Evolutionary conservation across 1,140 invertebrate species (phyloP).

Genomic region (Brachionus rubens): DNA sequence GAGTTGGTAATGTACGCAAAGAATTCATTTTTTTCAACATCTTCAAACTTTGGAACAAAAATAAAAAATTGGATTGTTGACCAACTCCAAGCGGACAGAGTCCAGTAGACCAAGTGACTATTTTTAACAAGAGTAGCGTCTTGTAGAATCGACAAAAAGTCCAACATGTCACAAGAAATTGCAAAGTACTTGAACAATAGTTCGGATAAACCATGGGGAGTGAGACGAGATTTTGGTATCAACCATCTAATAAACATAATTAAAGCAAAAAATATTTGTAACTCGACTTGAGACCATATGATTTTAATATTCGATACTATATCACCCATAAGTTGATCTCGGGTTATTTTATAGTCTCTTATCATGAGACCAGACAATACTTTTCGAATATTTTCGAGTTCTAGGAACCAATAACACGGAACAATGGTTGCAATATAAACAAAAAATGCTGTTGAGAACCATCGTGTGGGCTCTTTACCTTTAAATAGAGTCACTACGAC

Average conservation of each 20-base stretch:
- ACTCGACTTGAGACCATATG: constrained; percentile 40
- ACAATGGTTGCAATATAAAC: constrained; percentile 31
- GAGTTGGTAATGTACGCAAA: constrained; percentile 26
- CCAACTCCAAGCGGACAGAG: constrained; percentile 28
- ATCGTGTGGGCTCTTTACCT: constrained; percentile 27
- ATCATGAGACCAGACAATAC: neutral
- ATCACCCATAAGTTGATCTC: constrained; percentile 33
- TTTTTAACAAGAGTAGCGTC: neutral
- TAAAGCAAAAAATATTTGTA: constrained; percentile 39
- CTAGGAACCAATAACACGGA: constrained; percentile 40
- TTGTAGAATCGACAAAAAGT: constrained; percentile 36
- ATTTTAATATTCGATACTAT: constrained; percentile 31
- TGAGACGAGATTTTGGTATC: constrained; percentile 24
- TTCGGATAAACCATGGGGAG: constrained; percentile 19
- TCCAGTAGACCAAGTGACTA: constrained; percentile 11
- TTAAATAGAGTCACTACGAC: constrained; percentile 10
- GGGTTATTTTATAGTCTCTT: constrained; percentile 18
- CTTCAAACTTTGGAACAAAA: constrained; percentile 18
- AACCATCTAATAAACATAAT: constrained; percentile 46
- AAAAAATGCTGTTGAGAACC: constrained; percentile 44
- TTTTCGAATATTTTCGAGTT: constrained; percentile 37
- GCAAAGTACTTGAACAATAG: constrained; percentile 45
- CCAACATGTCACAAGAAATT: constrained; percentile 43
- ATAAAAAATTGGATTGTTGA: constrained; percentile 39
- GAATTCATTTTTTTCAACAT: constrained; percentile 38